Conservation (phyloP, 64 coral and sea anemone genomes). For the Montipora foliosa region DNA sequence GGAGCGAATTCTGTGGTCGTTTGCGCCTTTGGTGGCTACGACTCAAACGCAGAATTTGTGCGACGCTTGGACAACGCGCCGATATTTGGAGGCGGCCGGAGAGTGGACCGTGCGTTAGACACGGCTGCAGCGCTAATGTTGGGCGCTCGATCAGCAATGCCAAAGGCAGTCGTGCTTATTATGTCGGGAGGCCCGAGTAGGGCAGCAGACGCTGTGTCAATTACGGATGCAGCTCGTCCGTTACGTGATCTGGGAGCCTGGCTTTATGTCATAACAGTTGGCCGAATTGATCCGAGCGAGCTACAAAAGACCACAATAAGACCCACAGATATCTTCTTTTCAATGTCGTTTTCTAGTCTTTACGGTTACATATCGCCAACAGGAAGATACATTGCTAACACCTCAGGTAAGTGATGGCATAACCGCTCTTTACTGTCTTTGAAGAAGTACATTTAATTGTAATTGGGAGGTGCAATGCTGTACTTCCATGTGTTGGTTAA, state of each 20-base stretch:
- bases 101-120: slow-evolving; percentile 52
- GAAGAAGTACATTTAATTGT: too few relatives aligned
- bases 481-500: too few relatives aligned
- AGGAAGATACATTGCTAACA: slow-evolving; percentile 28
- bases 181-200: slow-evolving; percentile 44
- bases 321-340: slow-evolving; percentile 67
- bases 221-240: slow-evolving; percentile 12
- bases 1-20: slow-evolving; percentile 40
- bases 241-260: slow-evolving; percentile 48
- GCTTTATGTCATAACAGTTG: slow-evolving; percentile 63
- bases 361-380: slow-evolving; percentile 27
- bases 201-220: not conserved
- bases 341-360: slow-evolving; percentile 50
- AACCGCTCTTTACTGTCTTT: too few relatives aligned
- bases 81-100: slow-evolving; percentile 22
- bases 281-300: slow-evolving; percentile 2
- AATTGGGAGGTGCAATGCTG: too few relatives aligned
- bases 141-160: slow-evolving; percentile 24
- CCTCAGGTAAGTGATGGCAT: not conserved
- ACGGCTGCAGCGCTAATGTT: slow-evolving; percentile 48
- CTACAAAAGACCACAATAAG: slow-evolving; percentile 20
- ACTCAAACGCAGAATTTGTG: slow-evolving; percentile 27
- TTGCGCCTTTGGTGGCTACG: slow-evolving; percentile 44
- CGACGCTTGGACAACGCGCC: slow-evolving; percentile 16
- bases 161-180: slow-evolving; percentile 59